phyloP scores from a whole-genome alignment of 1,140 invertebrate species.

The Artemia franciscana region DNA sequence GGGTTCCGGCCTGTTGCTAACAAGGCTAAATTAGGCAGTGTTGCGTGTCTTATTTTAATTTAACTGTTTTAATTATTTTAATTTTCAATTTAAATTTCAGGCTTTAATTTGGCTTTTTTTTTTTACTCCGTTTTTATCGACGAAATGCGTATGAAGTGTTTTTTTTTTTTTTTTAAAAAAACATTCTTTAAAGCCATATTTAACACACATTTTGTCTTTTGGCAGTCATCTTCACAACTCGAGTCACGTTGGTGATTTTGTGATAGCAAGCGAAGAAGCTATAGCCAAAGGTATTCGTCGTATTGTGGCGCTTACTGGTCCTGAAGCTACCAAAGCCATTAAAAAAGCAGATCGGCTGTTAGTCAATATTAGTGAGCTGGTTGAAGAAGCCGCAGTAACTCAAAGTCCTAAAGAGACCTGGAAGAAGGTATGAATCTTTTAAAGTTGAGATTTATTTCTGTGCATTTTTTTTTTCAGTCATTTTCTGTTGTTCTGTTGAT shows the following conservation, averaged over 20 bases:
- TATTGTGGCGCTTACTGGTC: constrained; percentile 88
- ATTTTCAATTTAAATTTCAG: background rate
- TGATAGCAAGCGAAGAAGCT: constrained; percentile 91
- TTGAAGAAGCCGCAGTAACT: background rate
- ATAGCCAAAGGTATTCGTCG: constrained; percentile 95
- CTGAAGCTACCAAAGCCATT: constrained; percentile 51
- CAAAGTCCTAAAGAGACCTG: background rate
- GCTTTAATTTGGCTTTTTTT: constrained; percentile 1
- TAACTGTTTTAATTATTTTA: constrained; percentile 3
- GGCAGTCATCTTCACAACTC: constrained; percentile 57
- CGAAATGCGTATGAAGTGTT: background rate
- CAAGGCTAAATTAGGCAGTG: too few relatives aligned
- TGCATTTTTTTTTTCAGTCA: too few relatives aligned
- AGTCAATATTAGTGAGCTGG: background rate
- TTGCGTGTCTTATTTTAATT: too few relatives aligned
- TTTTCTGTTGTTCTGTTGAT: too few relatives aligned
- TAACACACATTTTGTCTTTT: too few relatives aligned
- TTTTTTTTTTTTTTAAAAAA: too few relatives aligned
- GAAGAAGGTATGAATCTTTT: background rate
- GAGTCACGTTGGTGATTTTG: constrained; percentile 78
- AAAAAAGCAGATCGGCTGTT: background rate
- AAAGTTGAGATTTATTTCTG: too few relatives aligned
- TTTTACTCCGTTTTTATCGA: background rate
- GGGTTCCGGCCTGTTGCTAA: too few relatives aligned
- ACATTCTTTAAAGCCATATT: too few relatives aligned